phyloP scores from a whole-genome alignment of 2,888 invertebrate species.

The Platypus cylindrus region DNA sequence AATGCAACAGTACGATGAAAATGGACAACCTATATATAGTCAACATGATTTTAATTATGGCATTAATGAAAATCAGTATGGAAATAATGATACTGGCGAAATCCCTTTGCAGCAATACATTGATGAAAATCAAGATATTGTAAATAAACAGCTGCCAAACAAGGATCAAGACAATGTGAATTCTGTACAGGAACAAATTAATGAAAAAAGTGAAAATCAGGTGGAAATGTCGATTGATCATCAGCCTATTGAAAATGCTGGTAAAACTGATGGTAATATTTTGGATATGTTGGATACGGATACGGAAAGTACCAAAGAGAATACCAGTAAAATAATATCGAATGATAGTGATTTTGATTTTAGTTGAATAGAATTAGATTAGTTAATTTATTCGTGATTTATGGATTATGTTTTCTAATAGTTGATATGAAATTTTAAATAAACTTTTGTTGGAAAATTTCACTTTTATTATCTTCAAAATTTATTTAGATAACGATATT shows the following conservation, averaged over 20 bases:
- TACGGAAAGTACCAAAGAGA: constrained; percentile 29
- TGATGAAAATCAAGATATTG: constrained; percentile 9
- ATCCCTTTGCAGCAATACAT: not conserved
- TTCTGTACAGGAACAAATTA: constrained; percentile 10
- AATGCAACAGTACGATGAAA: constrained; percentile 17
- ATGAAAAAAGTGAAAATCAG: constrained; percentile 5
- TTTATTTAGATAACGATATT: too few species aligned
- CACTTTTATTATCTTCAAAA: too few species aligned
- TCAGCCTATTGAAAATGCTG: constrained; percentile 16
- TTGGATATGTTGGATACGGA: constrained; percentile 34
- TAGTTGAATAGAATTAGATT: too few species aligned
- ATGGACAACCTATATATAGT: constrained; percentile 7
- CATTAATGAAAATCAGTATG: constrained; percentile 8
- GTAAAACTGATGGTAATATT: constrained; percentile 21
- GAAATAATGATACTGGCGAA: constrained; percentile 5
- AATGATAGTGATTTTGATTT: constrained; percentile 36
- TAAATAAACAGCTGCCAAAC: constrained; percentile 10
- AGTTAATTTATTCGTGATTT: too few species aligned
- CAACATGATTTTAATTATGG: constrained; percentile 1
- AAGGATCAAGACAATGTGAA: constrained; percentile 2
- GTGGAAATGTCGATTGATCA: constrained; percentile 11
- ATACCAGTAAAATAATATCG: constrained; percentile 29
- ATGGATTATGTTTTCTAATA: too few species aligned
- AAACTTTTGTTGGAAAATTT: too few species aligned
- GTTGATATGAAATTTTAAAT: too few species aligned